Percentiles rank a stretch among this genome's conserved stretches.
These are phyloP conservation scores for Drosophila pseudotalamancana DNA, from an alignment of 2,888 invertebrate genomes.

Conservation along the genomic window DNA sequence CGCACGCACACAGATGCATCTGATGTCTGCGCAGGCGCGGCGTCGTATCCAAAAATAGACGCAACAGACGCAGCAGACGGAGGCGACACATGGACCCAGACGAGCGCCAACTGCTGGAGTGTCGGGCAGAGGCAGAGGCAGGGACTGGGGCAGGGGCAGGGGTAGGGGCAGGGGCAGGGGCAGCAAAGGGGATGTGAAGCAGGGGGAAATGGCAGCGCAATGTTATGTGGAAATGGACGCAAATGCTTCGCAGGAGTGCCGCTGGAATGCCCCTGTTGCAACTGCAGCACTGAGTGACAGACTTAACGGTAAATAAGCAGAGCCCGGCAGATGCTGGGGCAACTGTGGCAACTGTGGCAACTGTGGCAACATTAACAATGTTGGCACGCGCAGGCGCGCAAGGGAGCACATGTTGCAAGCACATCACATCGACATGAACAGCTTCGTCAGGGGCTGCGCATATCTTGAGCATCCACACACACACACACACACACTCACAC, in stretches of 20 bases:
- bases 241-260: slow-evolving; percentile 79
- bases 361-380: slow-evolving; percentile 58
- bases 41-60: slow-evolving; percentile 59
- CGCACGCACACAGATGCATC: not conserved
- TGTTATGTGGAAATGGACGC: slow-evolving; percentile 46
- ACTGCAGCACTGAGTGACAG: slow-evolving; percentile 65
- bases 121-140: not conserved
- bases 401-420: slow-evolving; percentile 64
- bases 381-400: slow-evolving; percentile 82
- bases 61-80: slow-evolving; percentile 26
- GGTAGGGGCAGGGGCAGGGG: not conserved
- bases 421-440: slow-evolving; percentile 53
- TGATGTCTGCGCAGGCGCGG: slow-evolving; percentile 69
- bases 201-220: slow-evolving; percentile 5
- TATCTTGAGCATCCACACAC: slow-evolving; percentile 30
- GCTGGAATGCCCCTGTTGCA: slow-evolving; percentile 64
- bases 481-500: slow-evolving; percentile 11
- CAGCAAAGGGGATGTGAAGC: not conserved
- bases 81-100: slow-evolving; percentile 67
- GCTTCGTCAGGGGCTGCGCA: slow-evolving; percentile 38
- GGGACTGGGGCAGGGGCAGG: not conserved
- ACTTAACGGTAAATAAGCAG: slow-evolving; percentile 78
- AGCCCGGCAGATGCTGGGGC: slow-evolving; percentile 37
- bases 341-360: not conserved
- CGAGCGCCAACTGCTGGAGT: slow-evolving; percentile 46